Conservation (phyloP, 2,888 invertebrate genomes). For the Chloromyia formosa region DNA sequence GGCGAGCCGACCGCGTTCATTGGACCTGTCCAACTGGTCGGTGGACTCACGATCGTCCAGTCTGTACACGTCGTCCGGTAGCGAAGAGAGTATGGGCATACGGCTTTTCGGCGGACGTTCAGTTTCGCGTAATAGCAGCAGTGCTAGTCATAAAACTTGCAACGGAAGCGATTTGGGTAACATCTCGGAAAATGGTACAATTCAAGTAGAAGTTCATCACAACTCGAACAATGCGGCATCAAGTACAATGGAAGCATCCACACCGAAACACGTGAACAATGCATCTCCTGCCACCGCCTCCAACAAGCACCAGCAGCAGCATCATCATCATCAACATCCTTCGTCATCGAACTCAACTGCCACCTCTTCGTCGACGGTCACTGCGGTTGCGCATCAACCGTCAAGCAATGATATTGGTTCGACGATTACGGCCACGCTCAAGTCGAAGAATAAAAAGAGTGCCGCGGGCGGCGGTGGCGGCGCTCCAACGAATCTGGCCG, state of each 20-base stretch:
- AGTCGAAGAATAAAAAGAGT: slow-evolving; percentile 60
- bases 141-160: slow-evolving; percentile 73
- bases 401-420: slow-evolving; percentile 9
- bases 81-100: slow-evolving; percentile 82
- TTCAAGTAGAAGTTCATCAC: slow-evolving; percentile 59
- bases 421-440: slow-evolving; percentile 55
- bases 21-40: slow-evolving; percentile 88
- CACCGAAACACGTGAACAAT: slow-evolving; percentile 54
- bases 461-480: slow-evolving; percentile 49
- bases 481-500: slow-evolving; percentile 53
- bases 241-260: slow-evolving; percentile 50
- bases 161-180: slow-evolving; percentile 64
- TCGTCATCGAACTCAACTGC: slow-evolving; percentile 37
- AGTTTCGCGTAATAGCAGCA: slow-evolving; percentile 79
- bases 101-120: slow-evolving; percentile 68
- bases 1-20: slow-evolving; percentile 80
- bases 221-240: slow-evolving; percentile 45
- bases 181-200: slow-evolving; percentile 67
- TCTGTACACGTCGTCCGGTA: slow-evolving; percentile 84
- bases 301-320: slow-evolving; percentile 44
- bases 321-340: slow-evolving; percentile 41
- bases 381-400: background rate
- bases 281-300: background rate
- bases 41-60: slow-evolving; percentile 86
- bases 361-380: background rate